These are phyloP conservation scores for Rhingia campestris DNA, from an alignment of 2,888 invertebrate species.

Conservation along the genomic window DNA sequence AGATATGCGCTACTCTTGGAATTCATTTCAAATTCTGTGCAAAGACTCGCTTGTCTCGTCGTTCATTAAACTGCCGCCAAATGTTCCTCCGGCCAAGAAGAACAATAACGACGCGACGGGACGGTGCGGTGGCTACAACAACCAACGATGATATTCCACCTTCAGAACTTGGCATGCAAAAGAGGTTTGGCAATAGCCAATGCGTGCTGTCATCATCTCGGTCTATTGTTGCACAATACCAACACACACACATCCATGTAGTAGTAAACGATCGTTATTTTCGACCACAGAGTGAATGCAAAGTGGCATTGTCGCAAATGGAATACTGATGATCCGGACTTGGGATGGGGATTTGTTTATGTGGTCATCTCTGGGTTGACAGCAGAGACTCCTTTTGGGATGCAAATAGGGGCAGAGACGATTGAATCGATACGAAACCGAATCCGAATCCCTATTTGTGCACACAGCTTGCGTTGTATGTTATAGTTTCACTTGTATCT, in stretches of 20 bases:
- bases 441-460: conserved; percentile 34
- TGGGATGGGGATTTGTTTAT: conserved; percentile 50
- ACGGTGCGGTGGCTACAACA: neutral
- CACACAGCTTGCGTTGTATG: conserved; percentile 16
- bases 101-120: too few species aligned
- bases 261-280: conserved; percentile 59
- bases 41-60: conserved; percentile 8
- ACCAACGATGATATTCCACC: neutral
- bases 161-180: conserved; percentile 31
- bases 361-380: conserved; percentile 63
- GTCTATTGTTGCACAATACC: conserved; percentile 49
- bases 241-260: neutral
- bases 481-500: conserved; percentile 45
- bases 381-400: conserved; percentile 55
- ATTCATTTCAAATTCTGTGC: conserved; percentile 61
- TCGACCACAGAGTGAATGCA: conserved; percentile 49
- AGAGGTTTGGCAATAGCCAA: conserved; percentile 51
- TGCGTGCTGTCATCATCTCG: conserved; percentile 66
- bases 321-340: conserved; percentile 4
- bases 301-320: conserved; percentile 51
- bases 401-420: conserved; percentile 52
- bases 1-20: conserved; percentile 40
- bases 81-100: neutral
- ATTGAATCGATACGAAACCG: neutral
- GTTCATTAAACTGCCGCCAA: conserved; percentile 52